Evolutionary conservation across 2,113 vertebrate genomes (phyloP).

Genomic region (Bos indicus): DNA sequence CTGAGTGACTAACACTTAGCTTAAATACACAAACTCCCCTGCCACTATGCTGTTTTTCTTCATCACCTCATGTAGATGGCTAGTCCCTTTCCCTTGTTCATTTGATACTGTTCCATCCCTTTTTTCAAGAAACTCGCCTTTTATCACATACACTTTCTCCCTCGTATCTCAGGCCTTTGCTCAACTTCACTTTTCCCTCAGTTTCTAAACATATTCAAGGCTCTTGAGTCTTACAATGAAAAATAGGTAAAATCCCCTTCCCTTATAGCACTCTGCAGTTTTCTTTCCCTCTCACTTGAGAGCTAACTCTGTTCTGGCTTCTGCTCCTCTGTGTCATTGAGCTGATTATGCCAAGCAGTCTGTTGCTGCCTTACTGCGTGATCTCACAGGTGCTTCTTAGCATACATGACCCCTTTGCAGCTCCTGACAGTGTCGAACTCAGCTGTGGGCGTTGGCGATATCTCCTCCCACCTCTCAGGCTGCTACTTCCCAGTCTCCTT

Average conservation of each 20-base stretch:
- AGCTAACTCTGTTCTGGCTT: not conserved
- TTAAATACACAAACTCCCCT: not conserved
- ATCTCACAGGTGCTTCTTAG: not conserved
- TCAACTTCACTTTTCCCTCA: not conserved
- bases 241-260: not conserved
- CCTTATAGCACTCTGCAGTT: not conserved
- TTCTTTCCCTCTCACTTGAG: not conserved
- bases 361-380: not conserved
- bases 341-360: not conserved
- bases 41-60: not conserved
- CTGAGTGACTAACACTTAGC: not conserved
- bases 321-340: not conserved
- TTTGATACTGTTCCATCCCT: not conserved
- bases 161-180: not conserved
- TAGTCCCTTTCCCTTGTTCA: not conserved
- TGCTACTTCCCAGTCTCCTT: not conserved
- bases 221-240: slow-evolving; percentile 21
- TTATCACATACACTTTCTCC: not conserved
- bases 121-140: not conserved
- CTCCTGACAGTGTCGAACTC: not conserved
- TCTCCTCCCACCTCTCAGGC: not conserved
- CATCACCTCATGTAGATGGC: not conserved
- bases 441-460: not conserved
- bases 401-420: not conserved
- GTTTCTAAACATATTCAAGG: not conserved